Base-by-base conservation (phyloP, 2,797 vertebrate genomes). In the Gymnocypris eckloni region DNA sequence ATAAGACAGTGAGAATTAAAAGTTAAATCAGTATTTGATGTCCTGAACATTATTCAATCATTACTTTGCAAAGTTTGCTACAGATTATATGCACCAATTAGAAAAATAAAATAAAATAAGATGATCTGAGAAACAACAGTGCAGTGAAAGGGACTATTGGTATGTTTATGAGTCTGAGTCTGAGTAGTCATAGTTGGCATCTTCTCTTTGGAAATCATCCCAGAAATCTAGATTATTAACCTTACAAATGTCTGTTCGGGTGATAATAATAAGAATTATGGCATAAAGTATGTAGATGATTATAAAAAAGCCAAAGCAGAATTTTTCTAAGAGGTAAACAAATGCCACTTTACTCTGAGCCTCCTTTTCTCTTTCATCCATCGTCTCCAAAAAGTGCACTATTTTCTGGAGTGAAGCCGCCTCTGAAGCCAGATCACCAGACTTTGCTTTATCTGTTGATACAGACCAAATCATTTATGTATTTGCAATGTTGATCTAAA, bases 211-310 rank as follows among this genome's bases (percentile, higher is more conserved):
- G 4, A 52, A 72, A 16, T 85, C 43, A 41, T 41, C 54, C 93
- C 93, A 96, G 89, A 95, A 94, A 6, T 82, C 37, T 61, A 95
- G 91, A 87, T 96, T 93, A 77, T 95, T 37, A n/a, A 94, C 39
- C 0, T 3, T 0, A 79, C 95, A 96, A 54, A 0, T 0, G 11
- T 93, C 64, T 0, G 61, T 4, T 8, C 52, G 9, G 81, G 92
- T 91, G 16, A 94, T 76, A 28, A 0, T 15, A 37, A 25, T 33
- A 83, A 95, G 89, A 33, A 5, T 10, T 20, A 11, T 11, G 79
- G 91, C 81, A 9, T 95, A 95, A 0, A 64, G 0, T 0, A 81
- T 6, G 64, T 89, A 87, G 20, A 87, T 52, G 67, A 86, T 10
- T 0, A 93, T 82, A 22, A 95, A 95, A 2, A 91, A 0, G 69